Percentiles rank a stretch among this genome's conserved stretches.
Conservation (phyloP, 1,140 invertebrate genomes). For the Rhyzopertha dominica region DNA sequence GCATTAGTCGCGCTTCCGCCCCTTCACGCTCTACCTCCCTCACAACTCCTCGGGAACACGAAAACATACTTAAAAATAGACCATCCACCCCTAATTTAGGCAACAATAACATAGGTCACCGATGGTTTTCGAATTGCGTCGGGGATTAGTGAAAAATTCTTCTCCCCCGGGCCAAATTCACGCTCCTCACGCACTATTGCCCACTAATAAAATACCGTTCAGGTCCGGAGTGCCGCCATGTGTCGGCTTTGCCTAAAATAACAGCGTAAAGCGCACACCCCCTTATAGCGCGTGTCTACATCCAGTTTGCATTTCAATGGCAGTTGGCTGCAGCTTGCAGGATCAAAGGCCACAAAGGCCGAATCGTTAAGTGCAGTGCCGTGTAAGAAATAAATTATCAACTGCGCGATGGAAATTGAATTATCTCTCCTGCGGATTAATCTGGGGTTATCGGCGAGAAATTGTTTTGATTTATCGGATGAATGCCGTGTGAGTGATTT, state of each 20-base stretch:
- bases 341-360: constrained; percentile 7
- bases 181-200: constrained; percentile 16
- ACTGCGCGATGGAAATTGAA: too few species aligned
- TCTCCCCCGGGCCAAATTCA: constrained; percentile 12
- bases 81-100: constrained; percentile 8
- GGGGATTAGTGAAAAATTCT: constrained; percentile 12
- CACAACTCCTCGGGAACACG: too few species aligned
- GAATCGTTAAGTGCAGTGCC: constrained; percentile 14
- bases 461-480: too few species aligned
- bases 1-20: too few species aligned
- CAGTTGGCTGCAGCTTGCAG: constrained; percentile 15
- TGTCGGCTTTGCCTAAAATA: constrained; percentile 16
- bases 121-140: too few species aligned
- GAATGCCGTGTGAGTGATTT: too few species aligned
- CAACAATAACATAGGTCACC: constrained; percentile 3
- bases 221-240: constrained; percentile 11
- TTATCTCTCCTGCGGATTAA: too few species aligned
- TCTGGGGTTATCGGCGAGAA: too few species aligned
- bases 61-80: too few species aligned
- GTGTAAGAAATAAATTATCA: constrained; percentile 16
- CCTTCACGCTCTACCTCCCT: too few species aligned
- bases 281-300: constrained; percentile 1
- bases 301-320: constrained; percentile 18
- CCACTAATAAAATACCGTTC: constrained; percentile 10
- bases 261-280: too few species aligned